Conservation (phyloP, 2,113 vertebrate species). For the Otus sunia region DNA sequence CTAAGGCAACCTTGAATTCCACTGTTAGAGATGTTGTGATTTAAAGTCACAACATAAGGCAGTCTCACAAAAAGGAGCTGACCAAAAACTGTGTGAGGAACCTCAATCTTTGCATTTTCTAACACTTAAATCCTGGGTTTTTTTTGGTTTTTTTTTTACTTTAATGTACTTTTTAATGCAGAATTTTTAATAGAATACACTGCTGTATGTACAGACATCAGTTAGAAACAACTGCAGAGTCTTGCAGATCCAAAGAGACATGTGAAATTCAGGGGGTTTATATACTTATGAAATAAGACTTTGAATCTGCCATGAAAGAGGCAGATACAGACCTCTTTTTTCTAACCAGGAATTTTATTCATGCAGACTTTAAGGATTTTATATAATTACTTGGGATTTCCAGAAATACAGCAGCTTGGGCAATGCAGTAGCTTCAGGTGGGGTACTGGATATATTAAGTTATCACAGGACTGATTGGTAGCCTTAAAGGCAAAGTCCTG, state of each 20-base stretch:
- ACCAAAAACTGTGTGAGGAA: background rate
- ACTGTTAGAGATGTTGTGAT: background rate
- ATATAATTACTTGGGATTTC: background rate
- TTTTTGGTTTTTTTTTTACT: constrained; percentile 14
- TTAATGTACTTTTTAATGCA: background rate
- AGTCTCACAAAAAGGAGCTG: background rate
- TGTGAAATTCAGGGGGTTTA: background rate
- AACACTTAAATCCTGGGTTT: background rate
- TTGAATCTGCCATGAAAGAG: background rate
- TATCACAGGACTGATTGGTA: background rate
- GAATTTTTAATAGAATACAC: background rate
- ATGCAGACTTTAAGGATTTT: background rate
- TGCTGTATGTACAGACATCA: background rate
- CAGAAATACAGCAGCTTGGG: background rate
- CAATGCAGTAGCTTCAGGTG: background rate
- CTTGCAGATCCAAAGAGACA: background rate
- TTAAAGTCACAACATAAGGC: background rate
- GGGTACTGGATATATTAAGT: background rate
- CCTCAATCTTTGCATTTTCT: background rate
- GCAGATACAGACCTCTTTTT: background rate
- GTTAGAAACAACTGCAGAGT: background rate
- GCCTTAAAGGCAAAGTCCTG: background rate
- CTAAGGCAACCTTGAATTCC: background rate
- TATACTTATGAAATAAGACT: background rate
- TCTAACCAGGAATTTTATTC: background rate